Conservation (phyloP, 2,797 vertebrate species). For the Miichthys miiuy region DNA sequence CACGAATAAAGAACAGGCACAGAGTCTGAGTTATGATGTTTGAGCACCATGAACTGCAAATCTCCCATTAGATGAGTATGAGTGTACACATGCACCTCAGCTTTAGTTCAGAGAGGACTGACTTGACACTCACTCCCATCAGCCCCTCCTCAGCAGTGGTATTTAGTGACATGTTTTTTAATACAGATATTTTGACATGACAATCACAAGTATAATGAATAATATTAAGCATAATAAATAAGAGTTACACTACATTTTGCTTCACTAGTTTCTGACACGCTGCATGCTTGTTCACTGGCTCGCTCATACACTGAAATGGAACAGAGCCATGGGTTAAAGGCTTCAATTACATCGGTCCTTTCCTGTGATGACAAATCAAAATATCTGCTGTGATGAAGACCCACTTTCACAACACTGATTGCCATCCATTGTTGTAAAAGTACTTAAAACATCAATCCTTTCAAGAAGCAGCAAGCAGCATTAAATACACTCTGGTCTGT, state of each 20-base stretch:
- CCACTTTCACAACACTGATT: background rate
- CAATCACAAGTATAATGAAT: background rate
- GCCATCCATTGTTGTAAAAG: slow-evolving; percentile 10
- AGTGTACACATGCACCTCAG: background rate
- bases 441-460: background rate
- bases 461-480: background rate
- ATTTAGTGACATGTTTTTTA: background rate
- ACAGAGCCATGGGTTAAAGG: background rate
- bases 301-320: background rate
- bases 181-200: background rate
- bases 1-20: slow-evolving; percentile 32
- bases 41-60: background rate
- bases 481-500: background rate
- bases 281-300: background rate
- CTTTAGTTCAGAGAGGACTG: background rate
- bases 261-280: background rate
- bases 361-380: background rate
- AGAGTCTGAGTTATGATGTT: background rate
- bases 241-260: background rate
- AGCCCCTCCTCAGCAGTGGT: background rate
- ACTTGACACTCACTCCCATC: background rate
- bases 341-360: background rate
- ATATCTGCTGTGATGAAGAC: background rate
- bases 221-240: background rate
- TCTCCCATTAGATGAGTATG: background rate